Evolutionary conservation across 2,888 invertebrate genomes (phyloP), one percentile per base, ranked within the genome.

Genomic region (Rhyacophila evoluta): DNA sequence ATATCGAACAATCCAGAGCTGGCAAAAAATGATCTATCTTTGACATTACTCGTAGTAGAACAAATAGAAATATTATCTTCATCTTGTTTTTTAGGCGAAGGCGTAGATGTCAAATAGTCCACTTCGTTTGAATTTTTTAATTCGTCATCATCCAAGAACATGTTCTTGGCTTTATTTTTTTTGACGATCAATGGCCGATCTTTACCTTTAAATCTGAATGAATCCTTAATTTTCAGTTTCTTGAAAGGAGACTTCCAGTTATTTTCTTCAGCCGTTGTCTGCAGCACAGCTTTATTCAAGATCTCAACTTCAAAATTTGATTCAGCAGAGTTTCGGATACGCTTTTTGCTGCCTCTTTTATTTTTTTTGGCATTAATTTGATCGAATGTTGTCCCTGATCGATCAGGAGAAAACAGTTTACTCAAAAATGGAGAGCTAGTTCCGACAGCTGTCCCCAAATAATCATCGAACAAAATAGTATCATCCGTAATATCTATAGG

Each of bases 241-340:
- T 90, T 90, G 28, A 90, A 89, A 1, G 81, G 82, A 1, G 90
- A 89, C 83, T 89, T 90, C 89, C 89, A 89, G 83, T 89, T 86
- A 75, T 88, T 88, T 33, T 89, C 89, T 83, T 89, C 89, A 37
- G 87, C 86, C 1, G 70, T 29, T 84, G 89, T 89, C 79, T 89
- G 89, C 1, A 88, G 88, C 4, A 88, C 89, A 37, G 86, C 83
- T 83, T 87, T 87, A 6, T 86, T 86, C 81, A 88, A 88, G 28
- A 88, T 84, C 10, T 89, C 86, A 85, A 87, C 87, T 83, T 89
- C 88, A 84, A 86, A 89, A 76, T 79, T 80, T 0, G 89, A 89
- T 79, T 90, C 90, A 0, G 89, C 89, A 1, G 90, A 89, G 83
- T 89, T 89, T 70, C 89, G 86, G 83, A 88, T 88, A 81, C 90